Evolutionary conservation across 1,140 invertebrate species (phyloP), one percentile per base, ranked within the genome.

Genomic region (Neelides sp.): DNA sequence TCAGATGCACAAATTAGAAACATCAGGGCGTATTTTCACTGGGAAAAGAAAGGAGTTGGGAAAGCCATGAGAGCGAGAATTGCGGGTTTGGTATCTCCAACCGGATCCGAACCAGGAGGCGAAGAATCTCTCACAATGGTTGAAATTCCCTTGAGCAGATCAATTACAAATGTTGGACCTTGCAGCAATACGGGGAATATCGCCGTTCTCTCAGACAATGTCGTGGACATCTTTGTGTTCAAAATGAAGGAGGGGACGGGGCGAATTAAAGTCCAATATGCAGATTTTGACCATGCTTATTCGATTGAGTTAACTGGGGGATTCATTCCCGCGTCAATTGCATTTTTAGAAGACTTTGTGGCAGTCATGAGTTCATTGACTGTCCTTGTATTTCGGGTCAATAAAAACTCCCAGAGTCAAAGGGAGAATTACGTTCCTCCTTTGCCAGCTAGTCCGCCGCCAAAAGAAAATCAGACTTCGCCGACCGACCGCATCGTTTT

Each of bases 41-140:
- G 59, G 59, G 55, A 61, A 20, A 52, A 23, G 15, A 34, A 37
- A 20, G 13, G 23, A 5, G 26, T 49, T 19, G 44, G 32, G 12
- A 52, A 77, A 47, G 71, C 78, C 8, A 79, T 82, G 74, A 67
- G 77, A 49, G 79, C 79, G 2, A 68, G 80, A 45, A 80, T 82
- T 32, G 79, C 80, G 13, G 79, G 79, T 1, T 26, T 46, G 15
- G 48, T 61, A 8, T 61, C 59, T 13, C 59, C 59, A 2, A 52
- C 52, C 8, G 54, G 44, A 37, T 24, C 49, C 4, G 55, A 56
- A 40, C 36, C 40, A 10, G n/a, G n/a, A n/a, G 55, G 53, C n/a
- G 46, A 57, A 30, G 52, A 52, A 7, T 45, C 41, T 32, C 22
- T 61, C 0, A 39, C 42, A 23, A 61, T 61, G 59, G 44, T 61